Conservation (phyloP, 1,140 invertebrate genomes). For the Drosophila ohnishii region DNA sequence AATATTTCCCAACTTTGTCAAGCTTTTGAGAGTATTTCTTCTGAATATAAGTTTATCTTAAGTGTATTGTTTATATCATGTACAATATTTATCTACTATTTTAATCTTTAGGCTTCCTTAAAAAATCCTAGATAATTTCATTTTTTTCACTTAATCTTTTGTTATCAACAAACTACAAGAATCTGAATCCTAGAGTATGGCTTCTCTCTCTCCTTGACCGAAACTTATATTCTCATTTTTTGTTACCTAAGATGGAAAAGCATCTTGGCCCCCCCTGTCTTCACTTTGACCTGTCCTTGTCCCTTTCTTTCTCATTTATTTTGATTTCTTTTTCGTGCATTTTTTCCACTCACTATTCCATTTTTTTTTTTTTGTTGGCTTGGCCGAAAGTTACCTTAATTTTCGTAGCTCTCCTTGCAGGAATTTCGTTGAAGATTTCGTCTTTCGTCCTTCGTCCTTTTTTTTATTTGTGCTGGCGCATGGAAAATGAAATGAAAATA, state of each 20-base stretch:
- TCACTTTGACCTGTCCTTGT: slow-evolving; percentile 57
- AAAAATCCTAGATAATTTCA: not conserved
- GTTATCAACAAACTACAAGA: not conserved
- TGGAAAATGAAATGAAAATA: slow-evolving; percentile 82
- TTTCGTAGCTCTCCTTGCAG: slow-evolving; percentile 38
- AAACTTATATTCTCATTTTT: slow-evolving; percentile 10
- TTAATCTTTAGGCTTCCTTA: not conserved
- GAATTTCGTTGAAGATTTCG: slow-evolving; percentile 43
- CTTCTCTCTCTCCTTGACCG: not conserved
- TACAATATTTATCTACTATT: too few species aligned
- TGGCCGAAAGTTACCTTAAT: slow-evolving; percentile 63
- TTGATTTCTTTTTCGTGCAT: slow-evolving; percentile 47
- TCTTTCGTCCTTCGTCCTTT: slow-evolving; percentile 11
- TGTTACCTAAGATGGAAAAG: slow-evolving; percentile 10
- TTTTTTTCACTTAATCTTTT: not conserved
- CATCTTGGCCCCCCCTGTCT: slow-evolving; percentile 17
- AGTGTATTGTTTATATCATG: not conserved
- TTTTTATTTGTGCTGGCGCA: slow-evolving; percentile 58
- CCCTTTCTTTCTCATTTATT: slow-evolving; percentile 52
- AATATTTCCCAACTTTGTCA: not conserved
- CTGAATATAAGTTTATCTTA: not conserved
- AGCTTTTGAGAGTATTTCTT: not conserved
- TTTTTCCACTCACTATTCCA: slow-evolving; percentile 17
- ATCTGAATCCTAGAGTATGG: not conserved
- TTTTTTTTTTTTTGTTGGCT: slow-evolving; percentile 1